Evolutionary conservation across 1,140 invertebrate genomes (phyloP), one percentile per base, ranked within the genome.

Genomic region (Wiebesia pumilae): DNA sequence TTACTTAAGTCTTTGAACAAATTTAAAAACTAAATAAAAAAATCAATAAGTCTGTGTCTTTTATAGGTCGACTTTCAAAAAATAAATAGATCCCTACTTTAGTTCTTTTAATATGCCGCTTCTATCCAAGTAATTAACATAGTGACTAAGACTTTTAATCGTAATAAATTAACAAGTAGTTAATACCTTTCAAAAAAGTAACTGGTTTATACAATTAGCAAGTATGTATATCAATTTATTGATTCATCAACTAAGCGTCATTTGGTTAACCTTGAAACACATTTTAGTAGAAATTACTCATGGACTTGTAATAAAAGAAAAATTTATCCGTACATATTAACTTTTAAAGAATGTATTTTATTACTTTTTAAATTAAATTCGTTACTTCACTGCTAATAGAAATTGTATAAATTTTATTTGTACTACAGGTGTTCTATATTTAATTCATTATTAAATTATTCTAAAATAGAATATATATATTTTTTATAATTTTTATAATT

Each of bases 161-260:
- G 24, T n/a, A 6, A 30, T 65, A 65, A 65, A n/a, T n/a, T 65
- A n/a, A 47, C 14, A 47, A 47, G 6, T 47, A 47, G 6, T 47
- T 47, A 47, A 14, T 47, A 47, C 6, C 43, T 47, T 47, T 47
- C 43, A 47, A 47, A 47, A 47, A 7, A 47, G 24, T 65, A 65
- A 9, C n/a, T 30, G 24, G 4, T 65, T 65, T 38, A 0, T 38
- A 38, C 14, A 19, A 38, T 73, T 73, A 38, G 38, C 69, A 21
- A 73, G 12, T 73, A 73, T 73, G 38, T 73, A 73, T 73, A 38
- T 1, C 27, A 65, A 30, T 12, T 65, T n/a, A 65, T 0, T 65
- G 62, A 65, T 65, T 65, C 62, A 65, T 65, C 27, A 65, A 30
- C 58, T 65, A n/a, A 65, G n/a, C 62, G 62, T 65, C 62, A 65